Conservation (phyloP, 2,888 invertebrate species). For the Drosophila paucipuncta region DNA sequence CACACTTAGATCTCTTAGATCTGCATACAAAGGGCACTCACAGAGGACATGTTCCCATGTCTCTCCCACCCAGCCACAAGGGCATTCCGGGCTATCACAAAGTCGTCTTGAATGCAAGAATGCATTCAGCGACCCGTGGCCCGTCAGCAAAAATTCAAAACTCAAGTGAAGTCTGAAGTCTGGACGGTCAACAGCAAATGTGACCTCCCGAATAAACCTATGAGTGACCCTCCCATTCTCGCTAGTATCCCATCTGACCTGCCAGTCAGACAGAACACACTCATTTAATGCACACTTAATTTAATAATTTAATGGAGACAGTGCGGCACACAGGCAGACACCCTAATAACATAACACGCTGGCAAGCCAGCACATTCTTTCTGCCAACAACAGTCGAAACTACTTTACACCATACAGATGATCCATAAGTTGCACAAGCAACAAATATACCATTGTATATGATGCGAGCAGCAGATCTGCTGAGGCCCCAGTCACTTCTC, state of each 20-base stretch:
- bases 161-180: constrained; percentile 15
- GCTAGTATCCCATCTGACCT: constrained; percentile 12
- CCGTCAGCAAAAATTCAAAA: constrained; percentile 12
- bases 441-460: constrained; percentile 20
- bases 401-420: constrained; percentile 17
- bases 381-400: constrained; percentile 9
- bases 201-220: constrained; percentile 13
- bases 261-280: too few relatives aligned
- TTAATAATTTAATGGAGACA: too few relatives aligned
- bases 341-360: too few relatives aligned
- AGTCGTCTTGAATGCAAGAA: constrained; percentile 9
- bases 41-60: too few relatives aligned
- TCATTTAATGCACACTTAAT: too few relatives aligned
- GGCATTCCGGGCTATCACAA: too few relatives aligned
- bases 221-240: constrained; percentile 14
- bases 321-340: too few relatives aligned
- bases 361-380: constrained; percentile 17
- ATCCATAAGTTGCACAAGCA: constrained; percentile 30
- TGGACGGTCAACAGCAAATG: not conserved
- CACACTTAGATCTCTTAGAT: too few relatives aligned
- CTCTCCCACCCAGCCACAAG: too few relatives aligned
- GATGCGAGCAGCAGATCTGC: constrained; percentile 1
- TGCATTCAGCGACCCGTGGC: constrained; percentile 23
- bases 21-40: too few relatives aligned
- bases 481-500: too few relatives aligned